These are phyloP conservation scores for Mastomys natalensis DNA, from an alignment of 2,113 vertebrate species.

Conservation along the genomic window DNA sequence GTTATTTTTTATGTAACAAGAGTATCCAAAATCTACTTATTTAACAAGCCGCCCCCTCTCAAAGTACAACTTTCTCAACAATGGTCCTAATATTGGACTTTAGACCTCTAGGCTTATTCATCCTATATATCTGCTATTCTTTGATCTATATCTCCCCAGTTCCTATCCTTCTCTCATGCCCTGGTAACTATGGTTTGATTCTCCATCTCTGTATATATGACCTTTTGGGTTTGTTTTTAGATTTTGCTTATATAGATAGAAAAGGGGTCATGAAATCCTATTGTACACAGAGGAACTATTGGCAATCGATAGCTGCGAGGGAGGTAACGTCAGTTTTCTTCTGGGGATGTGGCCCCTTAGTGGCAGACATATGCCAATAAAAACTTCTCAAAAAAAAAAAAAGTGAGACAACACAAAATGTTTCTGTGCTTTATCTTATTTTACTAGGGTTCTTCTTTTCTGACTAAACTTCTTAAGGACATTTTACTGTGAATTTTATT, in stretches of 20 bases:
- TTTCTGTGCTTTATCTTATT: not conserved
- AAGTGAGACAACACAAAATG: not conserved
- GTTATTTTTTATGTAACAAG: not conserved
- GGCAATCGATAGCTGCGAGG: not conserved
- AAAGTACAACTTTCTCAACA: not conserved
- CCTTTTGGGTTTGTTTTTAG: not conserved
- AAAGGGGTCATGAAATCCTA: not conserved
- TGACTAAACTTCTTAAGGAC: not conserved
- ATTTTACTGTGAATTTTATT: slow-evolving; percentile 42
- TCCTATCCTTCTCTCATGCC: not conserved
- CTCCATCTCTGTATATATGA: not conserved
- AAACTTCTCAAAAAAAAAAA: not conserved
- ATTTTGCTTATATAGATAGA: not conserved
- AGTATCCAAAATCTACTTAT: not conserved
- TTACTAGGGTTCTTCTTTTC: slow-evolving; percentile 7
- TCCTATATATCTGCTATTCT: not conserved
- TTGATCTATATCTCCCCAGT: not conserved
- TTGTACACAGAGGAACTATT: not conserved
- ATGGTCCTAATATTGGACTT: not conserved
- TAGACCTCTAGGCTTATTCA: not conserved
- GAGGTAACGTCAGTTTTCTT: not conserved
- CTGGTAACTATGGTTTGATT: not conserved
- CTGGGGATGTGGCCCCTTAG: not conserved
- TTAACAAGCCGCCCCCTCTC: not conserved
- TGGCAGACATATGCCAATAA: not conserved